A percentile compares a stretch with the other conserved stretches of the same genome.
These are phyloP conservation scores for Camelus dromedarius DNA, from an alignment of 2,113 vertebrate species.

Conservation along the genomic window DNA sequence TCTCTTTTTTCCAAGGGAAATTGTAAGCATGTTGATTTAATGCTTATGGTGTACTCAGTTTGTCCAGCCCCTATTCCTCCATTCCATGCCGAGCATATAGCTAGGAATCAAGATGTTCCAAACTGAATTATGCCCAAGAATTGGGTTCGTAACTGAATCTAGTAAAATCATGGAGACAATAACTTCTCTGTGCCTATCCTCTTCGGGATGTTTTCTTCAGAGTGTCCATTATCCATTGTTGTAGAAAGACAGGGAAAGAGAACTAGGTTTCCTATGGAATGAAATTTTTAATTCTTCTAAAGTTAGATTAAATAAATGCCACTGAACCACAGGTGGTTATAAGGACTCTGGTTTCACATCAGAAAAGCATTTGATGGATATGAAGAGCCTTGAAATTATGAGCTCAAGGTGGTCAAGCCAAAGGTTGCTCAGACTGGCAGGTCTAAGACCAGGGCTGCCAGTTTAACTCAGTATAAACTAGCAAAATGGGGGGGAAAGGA, in stretches of 20 bases:
- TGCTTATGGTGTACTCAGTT: not conserved
- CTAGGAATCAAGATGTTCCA: not conserved
- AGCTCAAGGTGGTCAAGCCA: not conserved
- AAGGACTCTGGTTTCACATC: not conserved
- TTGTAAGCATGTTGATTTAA: not conserved
- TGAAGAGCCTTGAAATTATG: not conserved
- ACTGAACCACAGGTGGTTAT: not conserved
- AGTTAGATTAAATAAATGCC: not conserved
- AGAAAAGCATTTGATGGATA: not conserved
- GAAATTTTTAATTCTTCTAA: not conserved
- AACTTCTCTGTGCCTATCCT: not conserved
- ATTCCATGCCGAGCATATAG: not conserved
- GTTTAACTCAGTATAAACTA: not conserved
- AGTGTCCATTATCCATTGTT: not conserved
- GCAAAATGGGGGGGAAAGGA: not conserved
- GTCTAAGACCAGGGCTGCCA: not conserved
- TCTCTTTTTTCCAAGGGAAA: not conserved
- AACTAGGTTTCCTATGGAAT: not conserved
- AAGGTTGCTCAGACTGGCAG: not conserved
- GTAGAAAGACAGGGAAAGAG: not conserved
- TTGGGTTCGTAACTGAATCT: not conserved
- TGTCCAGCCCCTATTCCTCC: not conserved
- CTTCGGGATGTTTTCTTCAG: not conserved
- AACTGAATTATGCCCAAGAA: not conserved
- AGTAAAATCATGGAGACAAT: not conserved